Conservation (phyloP, 2,113 vertebrate species). For the Ageneiosus marmoratus region DNA sequence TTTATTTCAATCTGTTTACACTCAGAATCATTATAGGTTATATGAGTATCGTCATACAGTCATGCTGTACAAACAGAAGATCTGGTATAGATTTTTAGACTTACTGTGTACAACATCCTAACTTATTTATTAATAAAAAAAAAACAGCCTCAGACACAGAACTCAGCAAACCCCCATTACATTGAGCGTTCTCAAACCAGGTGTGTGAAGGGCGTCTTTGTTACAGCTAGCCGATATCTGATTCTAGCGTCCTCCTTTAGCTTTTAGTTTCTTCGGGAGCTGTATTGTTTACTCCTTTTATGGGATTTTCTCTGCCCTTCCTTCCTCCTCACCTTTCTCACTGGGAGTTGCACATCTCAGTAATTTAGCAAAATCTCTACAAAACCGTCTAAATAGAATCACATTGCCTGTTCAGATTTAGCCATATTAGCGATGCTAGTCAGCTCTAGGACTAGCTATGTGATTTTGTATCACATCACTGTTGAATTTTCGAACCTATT, state of each 20-base stretch:
- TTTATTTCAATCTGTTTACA: neutral
- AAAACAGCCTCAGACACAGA: too few relatives aligned
- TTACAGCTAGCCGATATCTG: neutral
- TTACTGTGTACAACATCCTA: neutral
- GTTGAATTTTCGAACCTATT: neutral
- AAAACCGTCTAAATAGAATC: neutral
- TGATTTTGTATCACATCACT: neutral
- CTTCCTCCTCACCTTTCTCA: neutral
- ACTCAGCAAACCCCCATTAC: neutral
- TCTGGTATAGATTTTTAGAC: neutral
- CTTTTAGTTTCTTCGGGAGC: neutral
- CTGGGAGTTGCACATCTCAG: too few relatives aligned
- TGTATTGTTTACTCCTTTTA: neutral
- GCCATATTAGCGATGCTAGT: neutral
- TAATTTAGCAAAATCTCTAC: neutral
- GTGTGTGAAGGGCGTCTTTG: slow-evolving; percentile 8
- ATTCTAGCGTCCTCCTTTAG: neutral
- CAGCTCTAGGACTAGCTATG: neutral
- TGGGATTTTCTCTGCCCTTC: neutral
- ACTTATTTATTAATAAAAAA: too few relatives aligned
- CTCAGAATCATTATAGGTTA: neutral
- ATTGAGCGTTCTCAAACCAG: slow-evolving; percentile 7
- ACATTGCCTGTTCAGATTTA: too few relatives aligned
- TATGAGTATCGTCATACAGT: slow-evolving; percentile 15
- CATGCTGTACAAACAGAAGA: neutral